Conservation (phyloP, 2,113 vertebrate species). For the Antigone vipio region DNA sequence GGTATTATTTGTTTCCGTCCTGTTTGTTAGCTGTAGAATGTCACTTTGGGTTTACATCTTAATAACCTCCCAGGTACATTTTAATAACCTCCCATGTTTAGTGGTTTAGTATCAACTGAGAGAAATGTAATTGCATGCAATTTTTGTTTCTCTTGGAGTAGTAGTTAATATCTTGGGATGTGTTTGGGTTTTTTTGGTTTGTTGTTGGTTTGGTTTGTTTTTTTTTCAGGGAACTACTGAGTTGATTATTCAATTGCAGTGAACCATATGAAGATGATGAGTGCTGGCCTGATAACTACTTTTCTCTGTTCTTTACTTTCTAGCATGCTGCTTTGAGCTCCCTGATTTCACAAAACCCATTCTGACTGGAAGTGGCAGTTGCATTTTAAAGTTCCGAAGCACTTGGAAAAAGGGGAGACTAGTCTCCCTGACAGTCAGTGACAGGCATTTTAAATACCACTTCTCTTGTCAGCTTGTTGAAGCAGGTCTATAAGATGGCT, state of each 20-base stretch:
- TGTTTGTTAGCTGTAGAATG: background rate
- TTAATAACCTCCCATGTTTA: background rate
- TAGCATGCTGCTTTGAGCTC: background rate
- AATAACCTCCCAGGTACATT: background rate
- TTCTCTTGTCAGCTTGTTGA: background rate
- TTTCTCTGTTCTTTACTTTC: background rate
- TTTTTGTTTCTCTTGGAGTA: background rate
- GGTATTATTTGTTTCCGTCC: background rate
- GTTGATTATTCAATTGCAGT: background rate
- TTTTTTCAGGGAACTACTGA: background rate
- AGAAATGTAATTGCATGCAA: background rate
- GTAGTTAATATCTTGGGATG: background rate
- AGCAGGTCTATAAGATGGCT: background rate
- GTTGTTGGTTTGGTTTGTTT: background rate
- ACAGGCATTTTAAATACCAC: background rate
- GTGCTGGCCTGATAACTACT: background rate
- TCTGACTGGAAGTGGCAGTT: background rate
- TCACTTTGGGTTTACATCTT: background rate
- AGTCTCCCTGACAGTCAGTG: background rate
- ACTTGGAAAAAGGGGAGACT: background rate
- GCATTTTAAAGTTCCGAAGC: background rate
- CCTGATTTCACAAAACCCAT: background rate
- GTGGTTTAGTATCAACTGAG: background rate
- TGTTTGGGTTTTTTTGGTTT: background rate
- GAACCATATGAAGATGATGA: background rate